Evolutionary conservation across 2,888 invertebrate species (phyloP).

Genomic region (Drosophila falleni): DNA sequence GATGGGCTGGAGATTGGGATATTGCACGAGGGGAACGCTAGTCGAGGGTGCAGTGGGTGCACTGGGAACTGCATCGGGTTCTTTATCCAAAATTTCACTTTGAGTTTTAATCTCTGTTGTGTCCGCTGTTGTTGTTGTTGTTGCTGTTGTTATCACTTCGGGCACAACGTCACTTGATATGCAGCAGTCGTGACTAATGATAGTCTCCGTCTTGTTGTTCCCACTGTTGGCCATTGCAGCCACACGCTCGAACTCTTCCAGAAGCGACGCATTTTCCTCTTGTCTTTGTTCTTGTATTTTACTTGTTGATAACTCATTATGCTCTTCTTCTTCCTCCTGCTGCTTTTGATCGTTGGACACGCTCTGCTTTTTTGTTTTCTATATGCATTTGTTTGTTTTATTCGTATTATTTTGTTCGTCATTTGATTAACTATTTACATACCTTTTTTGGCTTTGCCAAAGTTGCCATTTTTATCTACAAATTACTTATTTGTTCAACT

Average conservation of each 20-base stretch:
- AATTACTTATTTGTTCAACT: slow-evolving; percentile 9
- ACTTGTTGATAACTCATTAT: slow-evolving; percentile 73
- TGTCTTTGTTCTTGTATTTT: slow-evolving; percentile 51
- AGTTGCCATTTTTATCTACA: slow-evolving; percentile 82
- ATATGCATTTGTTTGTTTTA: slow-evolving; percentile 27
- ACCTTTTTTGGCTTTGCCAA: slow-evolving; percentile 84
- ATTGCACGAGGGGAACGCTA: slow-evolving; percentile 62
- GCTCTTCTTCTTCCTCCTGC: slow-evolving; percentile 42
- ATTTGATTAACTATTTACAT: slow-evolving; percentile 30
- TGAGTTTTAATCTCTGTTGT: neutral
- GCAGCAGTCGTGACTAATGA: slow-evolving; percentile 77
- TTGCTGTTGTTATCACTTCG: slow-evolving; percentile 14
- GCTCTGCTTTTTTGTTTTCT: slow-evolving; percentile 69
- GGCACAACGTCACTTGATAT: slow-evolving; percentile 60
- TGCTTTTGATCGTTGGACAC: slow-evolving; percentile 26
- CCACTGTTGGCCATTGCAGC: slow-evolving; percentile 49
- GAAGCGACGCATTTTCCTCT: slow-evolving; percentile 46
- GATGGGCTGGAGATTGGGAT: slow-evolving; percentile 79
- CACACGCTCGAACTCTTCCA: slow-evolving; percentile 65
- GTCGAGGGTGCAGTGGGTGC: slow-evolving; percentile 58
- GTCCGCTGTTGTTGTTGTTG: neutral
- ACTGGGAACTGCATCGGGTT: slow-evolving; percentile 48
- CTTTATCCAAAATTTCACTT: neutral
- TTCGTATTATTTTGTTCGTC: neutral
- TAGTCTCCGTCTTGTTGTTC: slow-evolving; percentile 44